Percentiles rank a stretch among this genome's conserved stretches.
Evolutionary conservation across 2,888 invertebrate species (phyloP).

Genomic region (Sceliomorpha sp.): DNA sequence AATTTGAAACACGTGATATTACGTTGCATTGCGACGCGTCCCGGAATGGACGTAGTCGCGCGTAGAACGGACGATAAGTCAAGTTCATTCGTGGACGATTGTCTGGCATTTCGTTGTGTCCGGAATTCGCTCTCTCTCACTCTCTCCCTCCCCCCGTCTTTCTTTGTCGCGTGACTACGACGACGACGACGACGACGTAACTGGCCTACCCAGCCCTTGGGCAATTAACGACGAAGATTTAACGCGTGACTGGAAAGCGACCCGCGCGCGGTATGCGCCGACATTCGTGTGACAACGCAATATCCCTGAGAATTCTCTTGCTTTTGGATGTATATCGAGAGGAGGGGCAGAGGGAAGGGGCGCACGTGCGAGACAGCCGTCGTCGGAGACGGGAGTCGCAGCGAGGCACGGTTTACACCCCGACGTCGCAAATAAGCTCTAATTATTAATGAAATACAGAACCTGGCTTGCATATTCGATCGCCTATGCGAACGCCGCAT

Average conservation of each 20-base stretch:
- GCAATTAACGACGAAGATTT: constrained; percentile 18
- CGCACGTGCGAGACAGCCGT: constrained; percentile 16
- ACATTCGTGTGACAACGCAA: not conserved
- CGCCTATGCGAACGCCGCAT: constrained; percentile 5
- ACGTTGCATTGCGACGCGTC: not conserved
- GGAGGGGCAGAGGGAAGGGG: too few species aligned
- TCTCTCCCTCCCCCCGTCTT: too few species aligned
- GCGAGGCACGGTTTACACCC: constrained; percentile 12
- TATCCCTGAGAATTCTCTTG: constrained; percentile 7
- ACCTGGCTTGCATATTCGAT: constrained; percentile 4
- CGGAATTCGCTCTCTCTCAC: too few species aligned
- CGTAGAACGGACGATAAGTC: constrained; percentile 10
- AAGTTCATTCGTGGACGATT: constrained; percentile 23
- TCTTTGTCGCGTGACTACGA: constrained; percentile 20
- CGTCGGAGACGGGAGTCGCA: constrained; percentile 3
- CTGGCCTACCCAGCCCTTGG: constrained; percentile 2
- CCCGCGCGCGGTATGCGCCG: not conserved
- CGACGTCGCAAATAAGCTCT: constrained; percentile 29
- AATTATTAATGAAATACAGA: constrained; percentile 37
- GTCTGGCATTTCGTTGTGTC: constrained; percentile 5
- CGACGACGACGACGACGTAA: too few species aligned
- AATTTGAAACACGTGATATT: constrained; percentile 5
- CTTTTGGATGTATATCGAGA: too few species aligned
- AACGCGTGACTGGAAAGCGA: constrained; percentile 11
- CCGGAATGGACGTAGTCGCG: not conserved